phyloP scores from a whole-genome alignment of 2,888 invertebrate species.

The Clivina fossor region DNA sequence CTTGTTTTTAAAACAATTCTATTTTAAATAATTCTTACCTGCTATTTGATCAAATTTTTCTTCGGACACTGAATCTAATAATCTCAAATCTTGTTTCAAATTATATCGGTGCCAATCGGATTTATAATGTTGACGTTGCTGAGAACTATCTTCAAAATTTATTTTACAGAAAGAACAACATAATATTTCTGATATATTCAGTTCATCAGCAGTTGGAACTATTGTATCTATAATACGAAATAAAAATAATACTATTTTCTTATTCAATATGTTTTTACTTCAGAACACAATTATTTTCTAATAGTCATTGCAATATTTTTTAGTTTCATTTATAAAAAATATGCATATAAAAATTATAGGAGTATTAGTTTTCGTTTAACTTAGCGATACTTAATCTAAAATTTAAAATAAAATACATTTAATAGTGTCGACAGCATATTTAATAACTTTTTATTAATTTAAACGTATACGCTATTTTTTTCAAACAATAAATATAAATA shows the following conservation, averaged over 20 bases:
- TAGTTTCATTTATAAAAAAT: too few relatives aligned
- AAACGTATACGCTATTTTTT: too few relatives aligned
- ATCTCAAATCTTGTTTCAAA: conserved; percentile 69
- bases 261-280: background rate
- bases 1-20: conserved; percentile 3
- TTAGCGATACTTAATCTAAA: too few relatives aligned
- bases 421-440: too few relatives aligned
- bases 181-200: conserved; percentile 52
- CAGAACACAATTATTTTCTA: background rate
- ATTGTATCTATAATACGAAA: conserved; percentile 13
- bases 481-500: too few relatives aligned
- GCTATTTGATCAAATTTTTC: conserved; percentile 55
- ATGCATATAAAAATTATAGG: too few relatives aligned
- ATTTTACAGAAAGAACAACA: conserved; percentile 59
- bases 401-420: too few relatives aligned
- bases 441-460: too few relatives aligned
- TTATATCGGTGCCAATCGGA: conserved; percentile 86
- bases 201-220: conserved; percentile 45
- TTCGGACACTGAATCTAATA: conserved; percentile 58
- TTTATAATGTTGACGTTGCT: conserved; percentile 76
- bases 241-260: too few relatives aligned
- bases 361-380: too few relatives aligned
- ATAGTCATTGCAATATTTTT: too few relatives aligned
- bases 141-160: conserved; percentile 59
- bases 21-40: too few relatives aligned